These are phyloP conservation scores for Latheticus oryzae DNA, from an alignment of 2,888 invertebrate species.

Conservation along the genomic window DNA sequence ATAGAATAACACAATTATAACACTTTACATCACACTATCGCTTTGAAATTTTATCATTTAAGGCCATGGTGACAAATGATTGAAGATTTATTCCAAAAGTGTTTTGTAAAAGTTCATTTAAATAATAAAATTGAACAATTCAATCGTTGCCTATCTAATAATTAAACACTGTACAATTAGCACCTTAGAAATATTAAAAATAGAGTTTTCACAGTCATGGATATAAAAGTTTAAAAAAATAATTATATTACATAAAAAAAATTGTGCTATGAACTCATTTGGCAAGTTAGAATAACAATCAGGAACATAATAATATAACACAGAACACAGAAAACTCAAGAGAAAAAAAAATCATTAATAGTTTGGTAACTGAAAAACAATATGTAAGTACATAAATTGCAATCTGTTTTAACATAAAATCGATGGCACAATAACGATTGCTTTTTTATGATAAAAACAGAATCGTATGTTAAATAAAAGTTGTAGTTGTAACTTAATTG, in stretches of 20 bases:
- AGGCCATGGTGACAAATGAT: conserved; percentile 46
- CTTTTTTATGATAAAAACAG: conserved; percentile 25
- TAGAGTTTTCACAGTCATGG: conserved; percentile 45
- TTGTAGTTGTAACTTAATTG: conserved; percentile 52
- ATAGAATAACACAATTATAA: conserved; percentile 55
- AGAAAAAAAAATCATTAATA: too few species aligned
- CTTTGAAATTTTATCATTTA: conserved; percentile 48
- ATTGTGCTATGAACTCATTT: conserved; percentile 44
- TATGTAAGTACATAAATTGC: conserved; percentile 21
- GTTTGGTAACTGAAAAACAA: conserved; percentile 34
- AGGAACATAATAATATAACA: conserved; percentile 41
- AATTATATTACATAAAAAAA: conserved; percentile 35
- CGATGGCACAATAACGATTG: conserved; percentile 36
- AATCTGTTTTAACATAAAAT: conserved; percentile 3
- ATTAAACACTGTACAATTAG: conserved; percentile 25
- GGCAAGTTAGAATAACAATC: conserved; percentile 43
- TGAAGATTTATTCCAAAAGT: conserved; percentile 21
- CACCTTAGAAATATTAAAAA: conserved; percentile 41
- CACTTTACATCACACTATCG: conserved; percentile 58
- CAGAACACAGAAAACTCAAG: conserved; percentile 21
- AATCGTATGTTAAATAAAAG: conserved; percentile 27
- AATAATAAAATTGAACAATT: conserved; percentile 11
- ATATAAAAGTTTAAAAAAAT: conserved; percentile 36
- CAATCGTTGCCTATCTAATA: conserved; percentile 2
- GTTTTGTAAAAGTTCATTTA: conserved; percentile 1